Evolutionary conservation across 2,113 vertebrate species (phyloP).

Genomic region (Anoplopoma fimbria): DNA sequence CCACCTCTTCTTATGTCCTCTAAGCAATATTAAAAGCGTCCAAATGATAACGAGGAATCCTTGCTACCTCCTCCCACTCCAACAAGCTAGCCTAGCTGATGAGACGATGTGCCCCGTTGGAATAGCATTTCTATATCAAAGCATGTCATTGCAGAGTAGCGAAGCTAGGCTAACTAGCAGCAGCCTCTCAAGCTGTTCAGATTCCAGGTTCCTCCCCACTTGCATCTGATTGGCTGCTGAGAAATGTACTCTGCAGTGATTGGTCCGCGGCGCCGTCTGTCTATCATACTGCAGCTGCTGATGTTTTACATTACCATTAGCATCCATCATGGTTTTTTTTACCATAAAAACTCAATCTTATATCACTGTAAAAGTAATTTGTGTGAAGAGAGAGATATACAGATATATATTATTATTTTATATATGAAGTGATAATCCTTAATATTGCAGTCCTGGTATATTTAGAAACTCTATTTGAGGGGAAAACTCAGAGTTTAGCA

Average conservation of each 20-base stretch:
- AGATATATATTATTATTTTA: not conserved
- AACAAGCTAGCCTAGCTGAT: conserved; percentile 66
- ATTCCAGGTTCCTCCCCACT: conserved; percentile 25
- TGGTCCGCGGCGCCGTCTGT: conserved; percentile 44
- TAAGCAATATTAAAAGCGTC: conserved; percentile 12
- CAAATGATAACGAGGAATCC: conserved; percentile 28
- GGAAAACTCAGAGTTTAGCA: not conserved
- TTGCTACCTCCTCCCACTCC: conserved; percentile 29
- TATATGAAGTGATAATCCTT: not conserved
- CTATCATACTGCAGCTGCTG: conserved; percentile 62
- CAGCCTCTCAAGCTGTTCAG: conserved; percentile 52
- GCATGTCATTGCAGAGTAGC: conserved; percentile 72
- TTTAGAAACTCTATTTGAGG: not conserved
- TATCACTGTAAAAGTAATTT: not conserved
- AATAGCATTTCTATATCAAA: conserved; percentile 74
- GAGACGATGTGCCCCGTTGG: conserved; percentile 68
- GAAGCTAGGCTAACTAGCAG: conserved; percentile 65
- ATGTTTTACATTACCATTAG: conserved; percentile 26
- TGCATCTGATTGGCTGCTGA: conserved; percentile 45
- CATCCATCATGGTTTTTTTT: conserved; percentile 48
- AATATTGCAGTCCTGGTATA: not conserved
- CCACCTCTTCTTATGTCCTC: conserved; percentile 54
- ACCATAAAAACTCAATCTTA: not conserved
- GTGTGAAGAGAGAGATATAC: not conserved
- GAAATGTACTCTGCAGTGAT: not conserved